Conservation (phyloP, 2,797 vertebrate species). For the Cyclopterus lumpus region DNA sequence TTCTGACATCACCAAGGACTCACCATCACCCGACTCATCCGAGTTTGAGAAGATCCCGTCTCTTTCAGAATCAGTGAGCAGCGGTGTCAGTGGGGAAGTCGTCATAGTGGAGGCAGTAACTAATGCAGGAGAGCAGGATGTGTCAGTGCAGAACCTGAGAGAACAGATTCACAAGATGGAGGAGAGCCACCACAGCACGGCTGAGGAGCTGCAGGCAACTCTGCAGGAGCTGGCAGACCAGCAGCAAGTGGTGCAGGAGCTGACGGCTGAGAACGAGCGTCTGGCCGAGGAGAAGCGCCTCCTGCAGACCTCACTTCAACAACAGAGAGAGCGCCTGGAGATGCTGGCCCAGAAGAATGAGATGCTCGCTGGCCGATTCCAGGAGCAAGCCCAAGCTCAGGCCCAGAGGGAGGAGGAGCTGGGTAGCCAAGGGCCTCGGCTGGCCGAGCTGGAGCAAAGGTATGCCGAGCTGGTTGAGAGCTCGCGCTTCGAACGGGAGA, state of each 20-base stretch:
- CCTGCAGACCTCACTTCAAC: slow-evolving; percentile 91
- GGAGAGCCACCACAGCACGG: slow-evolving; percentile 95
- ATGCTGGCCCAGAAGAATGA: slow-evolving; percentile 93
- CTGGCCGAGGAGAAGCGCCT: slow-evolving; percentile 91
- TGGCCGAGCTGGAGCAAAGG: slow-evolving; percentile 90
- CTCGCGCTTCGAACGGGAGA: slow-evolving; percentile 93
- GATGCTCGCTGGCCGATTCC: slow-evolving; percentile 84
- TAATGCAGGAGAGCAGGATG: slow-evolving; percentile 74
- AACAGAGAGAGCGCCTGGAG: slow-evolving; percentile 91
- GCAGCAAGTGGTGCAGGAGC: slow-evolving; percentile 95
- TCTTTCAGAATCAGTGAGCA: slow-evolving; percentile 84
- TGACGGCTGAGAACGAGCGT: slow-evolving; percentile 95
- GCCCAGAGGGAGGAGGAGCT: slow-evolving; percentile 84
- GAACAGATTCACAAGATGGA: slow-evolving; percentile 97
- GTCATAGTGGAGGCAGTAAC: slow-evolving; percentile 48
- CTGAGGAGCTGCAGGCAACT: slow-evolving; percentile 96
- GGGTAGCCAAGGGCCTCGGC: slow-evolving; percentile 81
- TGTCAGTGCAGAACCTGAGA: slow-evolving; percentile 90
- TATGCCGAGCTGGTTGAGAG: slow-evolving; percentile 91
- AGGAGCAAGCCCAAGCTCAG: slow-evolving; percentile 88
- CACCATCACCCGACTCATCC: slow-evolving; percentile 90
- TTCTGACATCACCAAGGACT: slow-evolving; percentile 91
- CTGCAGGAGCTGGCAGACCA: slow-evolving; percentile 96
- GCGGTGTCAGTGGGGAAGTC: slow-evolving; percentile 72
- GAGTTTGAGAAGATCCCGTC: slow-evolving; percentile 95